Evolutionary conservation across 2,888 invertebrate genomes (phyloP).

Genomic region (Chironomus tentans): DNA sequence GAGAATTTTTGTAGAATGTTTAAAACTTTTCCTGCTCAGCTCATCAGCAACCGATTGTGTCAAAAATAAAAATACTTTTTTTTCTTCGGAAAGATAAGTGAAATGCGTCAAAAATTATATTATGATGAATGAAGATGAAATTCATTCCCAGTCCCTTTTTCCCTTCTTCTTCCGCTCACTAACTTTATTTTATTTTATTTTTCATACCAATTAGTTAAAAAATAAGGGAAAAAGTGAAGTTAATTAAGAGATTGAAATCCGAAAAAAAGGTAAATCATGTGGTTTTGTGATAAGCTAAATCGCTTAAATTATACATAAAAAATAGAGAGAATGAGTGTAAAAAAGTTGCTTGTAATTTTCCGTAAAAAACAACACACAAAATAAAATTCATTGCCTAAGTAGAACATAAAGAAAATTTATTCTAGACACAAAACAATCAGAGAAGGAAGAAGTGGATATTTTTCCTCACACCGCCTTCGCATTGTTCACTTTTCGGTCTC

Average conservation of each 20-base stretch:
- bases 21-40: background rate
- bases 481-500: background rate
- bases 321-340: background rate
- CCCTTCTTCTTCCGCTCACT: background rate
- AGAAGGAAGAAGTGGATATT: background rate
- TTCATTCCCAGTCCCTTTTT: too few relatives aligned
- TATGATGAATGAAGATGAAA: too few relatives aligned
- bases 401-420: background rate
- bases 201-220: background rate
- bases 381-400: background rate
- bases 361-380: background rate
- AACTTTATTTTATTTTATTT: too few relatives aligned
- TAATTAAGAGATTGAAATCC: conserved; percentile 24
- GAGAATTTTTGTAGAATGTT: too few relatives aligned
- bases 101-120: too few relatives aligned
- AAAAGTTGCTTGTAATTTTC: conserved; percentile 10
- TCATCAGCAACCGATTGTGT: background rate
- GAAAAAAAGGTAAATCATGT: conserved; percentile 15
- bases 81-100: background rate
- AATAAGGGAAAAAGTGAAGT: background rate
- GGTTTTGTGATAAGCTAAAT: conserved; percentile 8
- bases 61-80: background rate
- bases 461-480: background rate
- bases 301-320: background rate
- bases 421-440: background rate